These are phyloP conservation scores for Melitaea cinxia DNA, from an alignment of 1,140 invertebrate genomes.

Conservation along the genomic window DNA sequence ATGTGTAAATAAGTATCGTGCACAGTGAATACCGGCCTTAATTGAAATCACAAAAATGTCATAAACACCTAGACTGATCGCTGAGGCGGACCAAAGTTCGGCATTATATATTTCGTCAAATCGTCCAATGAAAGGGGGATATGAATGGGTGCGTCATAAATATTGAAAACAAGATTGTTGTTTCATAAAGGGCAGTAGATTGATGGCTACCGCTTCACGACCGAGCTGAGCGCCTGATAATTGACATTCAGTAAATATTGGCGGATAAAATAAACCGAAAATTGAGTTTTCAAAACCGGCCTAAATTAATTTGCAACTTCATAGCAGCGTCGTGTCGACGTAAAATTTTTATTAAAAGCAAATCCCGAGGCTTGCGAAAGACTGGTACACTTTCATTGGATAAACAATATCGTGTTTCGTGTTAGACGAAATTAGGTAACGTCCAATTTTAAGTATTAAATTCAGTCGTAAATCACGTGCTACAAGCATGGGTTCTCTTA, in stretches of 20 bases:
- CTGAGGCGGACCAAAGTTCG: slow-evolving; percentile 17
- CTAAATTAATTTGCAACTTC: slow-evolving; percentile 79
- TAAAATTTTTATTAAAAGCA: slow-evolving; percentile 72
- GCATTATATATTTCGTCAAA: slow-evolving; percentile 26
- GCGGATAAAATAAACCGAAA: slow-evolving; percentile 74
- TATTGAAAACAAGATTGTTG: slow-evolving; percentile 23
- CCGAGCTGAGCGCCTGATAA: slow-evolving; percentile 49
- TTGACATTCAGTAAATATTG: slow-evolving; percentile 78
- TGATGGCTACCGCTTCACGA: slow-evolving; percentile 9
- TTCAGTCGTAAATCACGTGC: slow-evolving; percentile 14
- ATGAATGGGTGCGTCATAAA: slow-evolving; percentile 22
- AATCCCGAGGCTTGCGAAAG: slow-evolving; percentile 52
- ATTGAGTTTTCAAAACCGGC: slow-evolving; percentile 72
- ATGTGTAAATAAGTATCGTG: too few relatives aligned
- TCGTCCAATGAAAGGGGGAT: slow-evolving; percentile 19
- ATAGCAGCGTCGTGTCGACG: slow-evolving; percentile 65
- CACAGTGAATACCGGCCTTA: background rate
- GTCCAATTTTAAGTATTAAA: slow-evolving; percentile 25
- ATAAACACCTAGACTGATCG: slow-evolving; percentile 21
- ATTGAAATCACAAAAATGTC: slow-evolving; percentile 1
- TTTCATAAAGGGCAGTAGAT: slow-evolving; percentile 27
- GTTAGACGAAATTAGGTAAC: slow-evolving; percentile 31
- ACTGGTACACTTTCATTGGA: slow-evolving; percentile 38
- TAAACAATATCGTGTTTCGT: slow-evolving; percentile 42
- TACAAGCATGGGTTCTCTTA: slow-evolving; percentile 17